Conservation (phyloP, 2,113 vertebrate genomes). For the Todiramphus saurophagus region DNA sequence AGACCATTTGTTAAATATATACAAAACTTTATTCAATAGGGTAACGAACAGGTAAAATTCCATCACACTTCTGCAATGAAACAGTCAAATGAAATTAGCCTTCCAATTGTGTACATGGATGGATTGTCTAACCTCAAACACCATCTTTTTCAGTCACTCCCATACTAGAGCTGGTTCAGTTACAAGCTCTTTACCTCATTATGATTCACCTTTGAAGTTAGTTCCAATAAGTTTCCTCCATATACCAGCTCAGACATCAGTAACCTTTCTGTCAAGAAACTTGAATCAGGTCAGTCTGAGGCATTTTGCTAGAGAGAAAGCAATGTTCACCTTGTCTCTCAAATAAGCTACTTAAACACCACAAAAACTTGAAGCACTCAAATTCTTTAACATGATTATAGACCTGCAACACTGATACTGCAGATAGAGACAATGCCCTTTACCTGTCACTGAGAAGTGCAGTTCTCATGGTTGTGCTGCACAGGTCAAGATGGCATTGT, state of each 20-base stretch:
- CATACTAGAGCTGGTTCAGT: neutral
- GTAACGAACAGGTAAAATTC: neutral
- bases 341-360: neutral
- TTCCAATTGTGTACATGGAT: rapidly evolving
- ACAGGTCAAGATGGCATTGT: neutral
- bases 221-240: neutral
- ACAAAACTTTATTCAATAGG: neutral
- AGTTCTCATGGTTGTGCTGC: neutral
- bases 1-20: neutral
- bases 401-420: neutral
- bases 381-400: neutral
- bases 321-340: neutral
- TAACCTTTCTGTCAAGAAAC: neutral
- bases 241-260: neutral
- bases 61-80: neutral
- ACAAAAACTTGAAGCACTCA: neutral
- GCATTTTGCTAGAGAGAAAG: neutral
- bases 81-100: neutral
- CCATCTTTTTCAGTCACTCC: neutral
- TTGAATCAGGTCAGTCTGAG: neutral
- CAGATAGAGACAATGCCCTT: neutral
- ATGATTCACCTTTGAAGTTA: neutral
- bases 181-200: neutral
- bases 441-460: neutral
- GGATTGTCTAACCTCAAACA: neutral